A percentile compares a stretch with the other conserved stretches of the same genome.
Evolutionary conservation across 2,797 vertebrate species (phyloP).

Genomic region (Gastrophryne carolinensis): DNA sequence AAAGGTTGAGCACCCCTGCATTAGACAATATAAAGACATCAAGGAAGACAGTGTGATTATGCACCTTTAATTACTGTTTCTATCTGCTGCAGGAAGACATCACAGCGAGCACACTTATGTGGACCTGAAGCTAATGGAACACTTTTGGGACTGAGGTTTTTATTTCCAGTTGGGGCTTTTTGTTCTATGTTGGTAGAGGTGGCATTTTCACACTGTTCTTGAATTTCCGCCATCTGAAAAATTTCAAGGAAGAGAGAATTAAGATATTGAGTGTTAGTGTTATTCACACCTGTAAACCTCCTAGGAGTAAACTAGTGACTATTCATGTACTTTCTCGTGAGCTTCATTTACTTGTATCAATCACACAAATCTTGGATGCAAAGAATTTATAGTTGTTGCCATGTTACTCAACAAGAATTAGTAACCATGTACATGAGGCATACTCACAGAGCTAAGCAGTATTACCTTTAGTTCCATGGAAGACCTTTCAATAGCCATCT

Average conservation of each 20-base stretch:
- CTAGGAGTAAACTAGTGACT: no score
- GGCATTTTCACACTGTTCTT: constrained; percentile 28
- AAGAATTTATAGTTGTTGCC: no score
- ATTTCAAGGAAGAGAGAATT: no score
- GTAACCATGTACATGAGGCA: no score
- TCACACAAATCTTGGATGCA: no score
- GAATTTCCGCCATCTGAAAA: constrained; percentile 55
- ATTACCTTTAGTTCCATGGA: constrained; percentile 62
- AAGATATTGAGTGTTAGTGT: no score
- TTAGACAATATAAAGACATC: no score
- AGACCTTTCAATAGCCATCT: constrained; percentile 59
- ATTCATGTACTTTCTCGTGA: no score
- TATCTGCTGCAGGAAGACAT: constrained; percentile 44
- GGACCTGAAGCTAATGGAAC: neutral
- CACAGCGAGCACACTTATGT: constrained; percentile 11
- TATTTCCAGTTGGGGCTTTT: neutral
- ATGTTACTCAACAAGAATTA: no score
- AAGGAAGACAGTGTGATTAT: neutral
- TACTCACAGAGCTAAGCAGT: no score
- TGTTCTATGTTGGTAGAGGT: neutral
- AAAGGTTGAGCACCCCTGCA: no score
- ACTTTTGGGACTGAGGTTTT: neutral
- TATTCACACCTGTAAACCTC: no score
- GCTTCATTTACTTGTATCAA: neutral
- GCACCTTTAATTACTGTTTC: constrained; percentile 26